A percentile compares a stretch with the other conserved stretches of the same genome.
These are phyloP conservation scores for Dolichomitus sp. DNA, from an alignment of 2,888 invertebrate genomes.

Conservation along the genomic window DNA sequence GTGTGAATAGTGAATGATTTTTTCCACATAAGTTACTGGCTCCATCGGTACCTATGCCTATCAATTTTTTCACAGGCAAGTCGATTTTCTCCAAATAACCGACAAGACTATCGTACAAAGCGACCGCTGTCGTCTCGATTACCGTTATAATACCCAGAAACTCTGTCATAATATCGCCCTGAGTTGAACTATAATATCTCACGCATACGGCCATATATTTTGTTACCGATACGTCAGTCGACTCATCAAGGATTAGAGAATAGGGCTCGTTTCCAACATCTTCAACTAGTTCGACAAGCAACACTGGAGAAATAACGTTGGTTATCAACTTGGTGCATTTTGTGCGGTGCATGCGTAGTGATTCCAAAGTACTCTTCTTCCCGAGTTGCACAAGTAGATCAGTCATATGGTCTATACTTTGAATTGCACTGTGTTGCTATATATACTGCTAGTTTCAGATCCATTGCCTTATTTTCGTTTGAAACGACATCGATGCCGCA, in stretches of 20 bases:
- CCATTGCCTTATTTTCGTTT: conserved; percentile 57
- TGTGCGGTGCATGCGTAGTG: conserved; percentile 66
- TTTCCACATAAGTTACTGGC: conserved; percentile 71
- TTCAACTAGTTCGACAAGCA: conserved; percentile 66
- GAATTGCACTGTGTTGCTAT: conserved; percentile 65
- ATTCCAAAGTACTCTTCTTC: no score
- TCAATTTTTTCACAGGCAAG: conserved; percentile 67
- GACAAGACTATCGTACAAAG: conserved; percentile 26
- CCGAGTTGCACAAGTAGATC: conserved; percentile 57
- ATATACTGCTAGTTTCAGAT: conserved; percentile 64
- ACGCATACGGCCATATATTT: conserved; percentile 72
- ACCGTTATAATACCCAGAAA: conserved; percentile 70
- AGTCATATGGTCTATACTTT: conserved; percentile 68
- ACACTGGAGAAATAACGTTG: conserved; percentile 67
- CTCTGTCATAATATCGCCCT: conserved; percentile 67
- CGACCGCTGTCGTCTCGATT: conserved; percentile 38
- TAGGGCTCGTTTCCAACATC: conserved; percentile 71
- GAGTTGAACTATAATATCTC: conserved; percentile 68
- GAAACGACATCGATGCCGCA: conserved; percentile 42
- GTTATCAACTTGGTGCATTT: conserved; percentile 71
- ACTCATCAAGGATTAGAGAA: conserved; percentile 74
- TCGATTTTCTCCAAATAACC: conserved; percentile 20
- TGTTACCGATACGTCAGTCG: conserved; percentile 70
- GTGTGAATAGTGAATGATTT: conserved; percentile 65
- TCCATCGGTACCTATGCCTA: conserved; percentile 75